These are phyloP conservation scores for Salvelinus sp. DNA, from an alignment of 2,113 vertebrate genomes.

Conservation along the genomic window DNA sequence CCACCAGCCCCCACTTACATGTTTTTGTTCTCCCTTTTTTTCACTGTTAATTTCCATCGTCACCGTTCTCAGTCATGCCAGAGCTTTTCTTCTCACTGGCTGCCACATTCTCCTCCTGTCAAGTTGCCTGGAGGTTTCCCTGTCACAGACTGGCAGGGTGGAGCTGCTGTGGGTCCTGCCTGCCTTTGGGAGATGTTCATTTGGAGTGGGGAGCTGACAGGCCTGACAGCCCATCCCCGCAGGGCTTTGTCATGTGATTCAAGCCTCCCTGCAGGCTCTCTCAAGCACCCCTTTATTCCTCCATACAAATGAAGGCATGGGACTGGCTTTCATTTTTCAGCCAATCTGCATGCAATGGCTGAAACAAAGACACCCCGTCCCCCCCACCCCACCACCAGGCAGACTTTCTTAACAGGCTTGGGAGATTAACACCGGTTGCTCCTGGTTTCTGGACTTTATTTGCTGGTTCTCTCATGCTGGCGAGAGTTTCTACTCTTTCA, in stretches of 20 bases:
- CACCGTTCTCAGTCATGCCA: constrained; percentile 83
- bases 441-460: constrained; percentile 66
- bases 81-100: constrained; percentile 85
- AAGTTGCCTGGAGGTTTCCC: constrained; percentile 95
- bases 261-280: constrained; percentile 81
- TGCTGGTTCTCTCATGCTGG: constrained; percentile 64
- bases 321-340: constrained; percentile 66
- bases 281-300: constrained; percentile 65
- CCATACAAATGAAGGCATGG: constrained; percentile 78
- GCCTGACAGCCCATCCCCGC: constrained; percentile 93
- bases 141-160: constrained; percentile 82
- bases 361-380: constrained; percentile 73
- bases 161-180: constrained; percentile 85
- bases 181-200: constrained; percentile 93
- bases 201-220: constrained; percentile 93
- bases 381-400: constrained; percentile 56
- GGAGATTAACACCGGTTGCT: constrained; percentile 79
- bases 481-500: constrained; percentile 68
- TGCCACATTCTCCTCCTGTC: constrained; percentile 96
- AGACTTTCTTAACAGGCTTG: constrained; percentile 76
- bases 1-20: constrained; percentile 42
- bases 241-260: constrained; percentile 89
- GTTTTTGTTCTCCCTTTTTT: constrained; percentile 62
- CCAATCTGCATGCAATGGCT: constrained; percentile 74
- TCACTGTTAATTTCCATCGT: constrained; percentile 81